Base-by-base conservation (phyloP, 2,888 invertebrate species). In the Gymnosoma rotundatum region DNA sequence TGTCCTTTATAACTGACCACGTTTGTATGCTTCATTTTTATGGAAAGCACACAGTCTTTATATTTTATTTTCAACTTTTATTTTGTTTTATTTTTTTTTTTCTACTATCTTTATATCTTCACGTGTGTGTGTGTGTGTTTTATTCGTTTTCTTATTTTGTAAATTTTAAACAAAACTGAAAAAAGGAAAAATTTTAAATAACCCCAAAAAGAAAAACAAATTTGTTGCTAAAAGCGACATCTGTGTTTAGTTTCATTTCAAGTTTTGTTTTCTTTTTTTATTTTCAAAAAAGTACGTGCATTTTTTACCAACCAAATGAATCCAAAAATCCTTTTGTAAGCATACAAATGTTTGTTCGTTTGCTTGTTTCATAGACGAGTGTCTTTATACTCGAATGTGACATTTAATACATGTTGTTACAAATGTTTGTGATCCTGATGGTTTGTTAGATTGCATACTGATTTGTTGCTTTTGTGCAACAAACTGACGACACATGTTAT, bases 401-500 rank as follows among this genome's bases (percentile, higher is more conserved):
- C 69, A 75, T 81, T 81, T 80, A 73, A 74, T 78, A 63, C 54
- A 78, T 70, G 78, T 78, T 63, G 58, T 69, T 42, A 67, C 63
- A 48, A 48, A 52, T 69, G 60, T 72, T 63, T 74, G 72, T 63
- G 76, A 81, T 75, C 75, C 66, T 75, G 81, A 84, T 85, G 78
- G 82, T 69, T 85, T 85, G 78, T 85, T 83, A 82, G 82, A 81
- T 81, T 85, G 85, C 85, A 86, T 85, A 83, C 85, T 86, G 85
- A 86, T 86, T 86, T 83, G 83, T 86, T 83, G 80, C 83, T 78
- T 80, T 78, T 85, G 72, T 79, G 80, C 80, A 80, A 76, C 79
- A 83, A 86, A 86, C 85, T 83, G 85, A 85, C 83, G 73, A 85
- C 85, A 85, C 83, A 85, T 85, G 85, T 85, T 85, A 84, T 84